A percentile compares a stretch with the other conserved stretches of the same genome.
Evolutionary conservation across 2,113 vertebrate species (phyloP).

Genomic region (Colaptes auratus): DNA sequence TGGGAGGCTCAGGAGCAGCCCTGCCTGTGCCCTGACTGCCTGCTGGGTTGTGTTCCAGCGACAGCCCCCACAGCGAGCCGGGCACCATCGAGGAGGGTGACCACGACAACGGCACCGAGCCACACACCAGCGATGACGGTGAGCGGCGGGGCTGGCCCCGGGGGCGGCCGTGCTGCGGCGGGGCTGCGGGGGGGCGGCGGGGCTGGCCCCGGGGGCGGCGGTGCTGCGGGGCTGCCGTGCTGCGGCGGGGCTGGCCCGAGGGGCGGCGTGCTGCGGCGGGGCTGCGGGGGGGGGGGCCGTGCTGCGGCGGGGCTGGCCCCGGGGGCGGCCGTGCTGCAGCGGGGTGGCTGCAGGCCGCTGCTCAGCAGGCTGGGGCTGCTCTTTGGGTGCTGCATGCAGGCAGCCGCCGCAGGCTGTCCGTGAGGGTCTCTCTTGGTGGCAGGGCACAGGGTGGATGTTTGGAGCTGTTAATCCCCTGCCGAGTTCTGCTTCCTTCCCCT

Average conservation of each 20-base stretch:
- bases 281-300: too few relatives aligned
- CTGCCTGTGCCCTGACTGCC: too few relatives aligned
- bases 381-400: neutral
- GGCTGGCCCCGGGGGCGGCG: too few relatives aligned
- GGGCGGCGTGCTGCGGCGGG: too few relatives aligned
- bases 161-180: too few relatives aligned
- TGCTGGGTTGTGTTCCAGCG: constrained; percentile 73
- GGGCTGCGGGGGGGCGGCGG: too few relatives aligned
- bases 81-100: constrained; percentile 94
- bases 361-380: neutral
- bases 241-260: too few relatives aligned
- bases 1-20: neutral
- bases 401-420: neutral
- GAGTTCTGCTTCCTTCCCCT: neutral
- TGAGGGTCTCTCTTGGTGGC: neutral
- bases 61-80: constrained; percentile 98
- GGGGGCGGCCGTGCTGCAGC: neutral
- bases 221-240: too few relatives aligned
- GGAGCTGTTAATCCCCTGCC: neutral
- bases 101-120: constrained; percentile 95
- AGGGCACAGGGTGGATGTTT: neutral
- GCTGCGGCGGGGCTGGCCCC: too few relatives aligned
- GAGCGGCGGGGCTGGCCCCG: neutral
- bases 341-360: neutral
- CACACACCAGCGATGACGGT: constrained; percentile 98